These are phyloP conservation scores for Polyommatus iphigenia DNA, from an alignment of 2,888 invertebrate species.

Conservation along the genomic window DNA sequence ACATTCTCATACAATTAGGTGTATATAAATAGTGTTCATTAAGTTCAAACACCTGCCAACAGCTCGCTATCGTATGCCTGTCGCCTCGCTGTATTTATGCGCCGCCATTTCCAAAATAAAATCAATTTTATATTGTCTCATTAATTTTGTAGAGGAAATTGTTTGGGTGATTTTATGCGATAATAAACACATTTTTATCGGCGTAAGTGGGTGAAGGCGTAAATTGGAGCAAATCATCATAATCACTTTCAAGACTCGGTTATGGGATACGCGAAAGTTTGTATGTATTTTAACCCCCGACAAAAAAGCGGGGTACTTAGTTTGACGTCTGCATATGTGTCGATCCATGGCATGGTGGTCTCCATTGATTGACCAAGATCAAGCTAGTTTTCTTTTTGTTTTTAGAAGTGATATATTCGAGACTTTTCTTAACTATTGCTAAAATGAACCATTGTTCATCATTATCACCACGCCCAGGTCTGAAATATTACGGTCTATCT, in stretches of 20 bases:
- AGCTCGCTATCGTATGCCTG: slow-evolving; percentile 17
- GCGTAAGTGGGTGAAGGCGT: not conserved
- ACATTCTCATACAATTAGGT: not conserved
- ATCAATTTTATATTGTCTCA: slow-evolving; percentile 19
- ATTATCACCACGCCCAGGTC: no score
- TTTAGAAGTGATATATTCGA: no score
- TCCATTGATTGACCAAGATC: no score
- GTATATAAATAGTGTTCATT: slow-evolving; percentile 7
- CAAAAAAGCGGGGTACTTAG: no score
- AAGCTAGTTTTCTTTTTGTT: no score
- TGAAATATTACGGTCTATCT: no score
- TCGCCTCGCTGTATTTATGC: slow-evolving; percentile 2
- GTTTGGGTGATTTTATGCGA: slow-evolving; percentile 1
- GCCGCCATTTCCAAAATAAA: slow-evolving; percentile 17
- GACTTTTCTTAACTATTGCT: no score
- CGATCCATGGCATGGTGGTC: no score
- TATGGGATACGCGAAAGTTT: no score
- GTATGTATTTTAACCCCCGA: no score
- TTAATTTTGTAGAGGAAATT: slow-evolving; percentile 7
- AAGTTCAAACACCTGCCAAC: slow-evolving; percentile 28
- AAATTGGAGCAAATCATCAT: not conserved
- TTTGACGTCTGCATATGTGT: no score
- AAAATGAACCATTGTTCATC: no score
- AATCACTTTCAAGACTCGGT: not conserved
- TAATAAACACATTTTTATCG: slow-evolving; percentile 1